Evolutionary conservation across 2,888 invertebrate species (phyloP), one percentile per base, ranked within the genome.

Genomic region (Onchidella celtica): DNA sequence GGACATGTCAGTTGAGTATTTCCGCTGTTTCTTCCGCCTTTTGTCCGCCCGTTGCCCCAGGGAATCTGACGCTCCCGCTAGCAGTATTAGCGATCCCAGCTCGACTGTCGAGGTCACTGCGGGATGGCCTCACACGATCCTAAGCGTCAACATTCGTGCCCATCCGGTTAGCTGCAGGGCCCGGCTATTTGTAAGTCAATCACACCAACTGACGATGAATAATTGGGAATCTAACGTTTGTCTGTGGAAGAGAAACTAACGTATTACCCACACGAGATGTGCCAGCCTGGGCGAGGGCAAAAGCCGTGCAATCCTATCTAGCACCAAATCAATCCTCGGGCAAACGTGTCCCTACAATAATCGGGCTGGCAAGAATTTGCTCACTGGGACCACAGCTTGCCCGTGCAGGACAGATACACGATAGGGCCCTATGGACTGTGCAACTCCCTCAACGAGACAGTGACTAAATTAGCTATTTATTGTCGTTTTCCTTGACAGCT

Each of bases 381-480:
- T 63, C 73, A 21, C 40, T n/a, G 79, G 79, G 79, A 79, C 79
- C 63, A 38, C 38, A 68, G 61, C 79, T 70, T 61, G 70, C 57
- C 73, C 63, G 66, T 21, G 61, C 29, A 79, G 55, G 66, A 47
- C 32, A 47, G 79, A 79, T 32, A 79, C 55, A 73, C 61, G 79
- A 79, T 79, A 79, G 79, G 79, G 79, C 79, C 79, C 79, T 24
- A 24, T 32, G 70, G 79, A 79, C 65, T 61, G 38, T 4, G 34
- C 24, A 27, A 34, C 70, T 73, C 73, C 72, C 79, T 47, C 47
- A 65, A 70, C 70, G 79, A 79, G 79, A 65, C 73, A 59, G 70
- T 63, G 79, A 79, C 79, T 79, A 79, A 79, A 79, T 79, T 79
- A 79, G 79, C 79, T 79, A 79, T 79, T 79, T 79, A 79, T 79